These are phyloP conservation scores for Drosophila sturtevanti DNA, from an alignment of 1,140 invertebrate species.

Conservation along the genomic window DNA sequence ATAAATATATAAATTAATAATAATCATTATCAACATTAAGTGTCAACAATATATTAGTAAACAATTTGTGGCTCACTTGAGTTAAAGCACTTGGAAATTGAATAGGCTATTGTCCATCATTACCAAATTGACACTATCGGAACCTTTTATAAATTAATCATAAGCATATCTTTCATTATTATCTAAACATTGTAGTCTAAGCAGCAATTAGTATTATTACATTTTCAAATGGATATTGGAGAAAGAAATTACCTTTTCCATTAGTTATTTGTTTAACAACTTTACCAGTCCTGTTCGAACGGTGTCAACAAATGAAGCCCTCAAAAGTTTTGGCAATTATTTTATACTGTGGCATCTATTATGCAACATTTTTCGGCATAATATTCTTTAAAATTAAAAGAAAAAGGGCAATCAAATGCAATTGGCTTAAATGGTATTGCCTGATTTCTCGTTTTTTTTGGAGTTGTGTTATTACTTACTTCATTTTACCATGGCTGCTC, in stretches of 20 bases:
- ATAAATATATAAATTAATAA: too few relatives aligned
- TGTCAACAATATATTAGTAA: not conserved
- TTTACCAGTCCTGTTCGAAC: not conserved
- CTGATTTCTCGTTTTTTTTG: not conserved
- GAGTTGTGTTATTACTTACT: not conserved
- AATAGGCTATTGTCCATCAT: not conserved
- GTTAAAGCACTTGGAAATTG: not conserved
- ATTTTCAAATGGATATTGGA: not conserved
- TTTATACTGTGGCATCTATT: not conserved
- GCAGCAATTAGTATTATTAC: not conserved
- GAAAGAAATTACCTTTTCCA: not conserved
- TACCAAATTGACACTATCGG: not conserved
- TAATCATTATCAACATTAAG: not conserved
- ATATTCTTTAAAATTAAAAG: not conserved
- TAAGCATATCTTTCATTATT: too few relatives aligned
- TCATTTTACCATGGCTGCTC: fast-evolving
- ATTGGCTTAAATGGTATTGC: constrained; percentile 25
- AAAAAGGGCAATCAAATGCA: not conserved
- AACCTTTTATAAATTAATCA: too few relatives aligned
- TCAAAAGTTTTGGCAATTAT: constrained; percentile 3
- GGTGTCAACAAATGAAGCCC: constrained; percentile 3
- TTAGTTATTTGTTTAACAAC: not conserved
- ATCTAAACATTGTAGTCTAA: too few relatives aligned
- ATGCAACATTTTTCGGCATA: constrained; percentile 2
- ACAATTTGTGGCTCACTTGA: not conserved